Evolutionary conservation across 2,113 vertebrate species (phyloP), one percentile per base, ranked within the genome.

Genomic region (Dunckerocampus dactyliophorus): DNA sequence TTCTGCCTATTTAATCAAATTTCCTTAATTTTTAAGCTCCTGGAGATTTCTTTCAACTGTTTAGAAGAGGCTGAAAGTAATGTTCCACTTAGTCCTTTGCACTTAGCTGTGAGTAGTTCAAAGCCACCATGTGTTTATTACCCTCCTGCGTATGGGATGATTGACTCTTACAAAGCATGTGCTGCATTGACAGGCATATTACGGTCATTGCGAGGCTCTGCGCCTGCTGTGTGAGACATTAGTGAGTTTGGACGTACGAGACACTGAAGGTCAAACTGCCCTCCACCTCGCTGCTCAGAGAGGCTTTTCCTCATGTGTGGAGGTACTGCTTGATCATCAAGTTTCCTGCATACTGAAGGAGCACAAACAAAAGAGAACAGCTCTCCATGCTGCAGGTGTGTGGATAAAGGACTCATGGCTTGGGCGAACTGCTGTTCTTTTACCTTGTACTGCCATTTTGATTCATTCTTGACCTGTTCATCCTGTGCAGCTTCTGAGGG

Each of bases 41-140:
- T 98, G 90, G 96, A 98, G 87, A 95, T 97, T 91, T 96, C 95
- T 31, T 96, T 96, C 86, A 97, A 96, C 90, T 98, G 96, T 89
- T 87, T 98, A 74, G 94, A 95, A 81, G 94, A 97, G 47, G 94
- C 92, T 84, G 95, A 98, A 82, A 98, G 93, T 86, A 94, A 92
- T 80, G 85, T 95, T 85, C 95, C 95, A 63, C 92, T 96, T 85
- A 98, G 96, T 85, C 95, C 95, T 85, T 89, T 98, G 92, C 96
- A 98, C 90, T 93, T 98, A 90, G 94, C 95, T 91, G 96, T 98
- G 64, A 97, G 95, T 97, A 63, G n/a, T 9, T 45, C 16, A 50
- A 42, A 21, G 10, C 31, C 3, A 51, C 1, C n/a, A 31, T 34
- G 4, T 14, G 51, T 59, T n/a, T 16, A 15, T 17, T 10, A 17